Evolutionary conservation across 1,140 invertebrate species (phyloP), one percentile per base, ranked within the genome.

Genomic region (Drosophila asahinai): DNA sequence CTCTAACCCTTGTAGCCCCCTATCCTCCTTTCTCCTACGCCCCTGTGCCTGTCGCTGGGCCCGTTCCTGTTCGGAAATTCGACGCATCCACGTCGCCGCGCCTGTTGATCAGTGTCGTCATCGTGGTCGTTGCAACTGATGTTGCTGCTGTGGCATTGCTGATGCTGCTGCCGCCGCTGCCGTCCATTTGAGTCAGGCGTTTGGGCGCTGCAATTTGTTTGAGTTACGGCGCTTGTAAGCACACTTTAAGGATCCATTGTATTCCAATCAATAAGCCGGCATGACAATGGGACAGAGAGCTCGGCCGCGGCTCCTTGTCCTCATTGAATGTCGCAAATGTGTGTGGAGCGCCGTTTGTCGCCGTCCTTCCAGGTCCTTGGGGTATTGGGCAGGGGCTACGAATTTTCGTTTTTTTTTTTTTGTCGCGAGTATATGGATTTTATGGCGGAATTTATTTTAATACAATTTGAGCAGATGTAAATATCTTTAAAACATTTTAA

Each of bases 201-300:
- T 79, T 92, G 78, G 83, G 77, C 77, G 80, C 80, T 81, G 87
- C 92, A 93, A 93, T 93, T 93, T 92, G 87, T 93, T 92, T 92
- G 90, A 93, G 92, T 92, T 93, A 93, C 91, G 92, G 92, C 92
- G 92, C 92, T 93, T 92, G 91, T 91, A 91, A 92, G 91, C 90
- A 92, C 92, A 93, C 92, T 93, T 93, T 93, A 92, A 93, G 92
- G 86, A 86, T 91, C 92, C 91, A 92, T 93, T 92, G 92, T 92
- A 92, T 92, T 92, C 90, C 90, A 91, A 91, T 91, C 87, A 91
- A 91, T 91, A 91, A 82, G 90, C 81, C 49, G 74, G 81, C 86
- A 90, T 90, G 82, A 90, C 86, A 90, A 90, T 90, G 86, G 79
- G 71, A 72, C 82, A 77, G 64, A 70, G 67, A 40, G 22, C 49